Base-by-base conservation (phyloP, 2,797 vertebrate species). In the Octomys mimax region DNA sequence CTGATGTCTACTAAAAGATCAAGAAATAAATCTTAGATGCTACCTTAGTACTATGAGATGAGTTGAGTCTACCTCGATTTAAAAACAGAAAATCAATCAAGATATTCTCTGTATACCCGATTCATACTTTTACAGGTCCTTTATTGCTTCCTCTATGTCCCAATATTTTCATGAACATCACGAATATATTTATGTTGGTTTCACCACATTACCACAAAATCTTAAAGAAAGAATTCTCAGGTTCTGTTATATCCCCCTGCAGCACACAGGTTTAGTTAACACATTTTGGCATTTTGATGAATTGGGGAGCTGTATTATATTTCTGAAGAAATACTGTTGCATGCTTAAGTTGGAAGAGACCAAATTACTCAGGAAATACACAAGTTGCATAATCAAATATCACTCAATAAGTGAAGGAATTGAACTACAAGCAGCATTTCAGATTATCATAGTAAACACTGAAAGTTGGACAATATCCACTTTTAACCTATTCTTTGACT, bases 61-160 rank as follows among this genome's bases (percentile, higher is more conserved):
- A 83, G 14, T 61, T 80, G 28, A 64, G 93, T 92, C 64, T 62
- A 59, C 18, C 4, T 59, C 6, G 33, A 79, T 93, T 94, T 80
- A 75, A 93, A 96, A 94, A 59, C 28, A 94, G 11, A 80, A 86
- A 94, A 33, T 3, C 1, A 4, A 57, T 70, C 28, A 28, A 54
- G 28, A 75, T 82, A 61, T 52, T 57, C 70, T 93, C 92, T 21
- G 2, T 75, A 12, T 36, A 66, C 77, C 11, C 42, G 26, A 81
- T 71, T 59, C 89, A 6, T 71, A 26, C 28, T 77, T 80, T 59
- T 46, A 61, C 49, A 21, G 19, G 6, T 64, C 33, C 57, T 87
- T 92, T 81, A 85, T 68, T 68, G 2, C 2, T 71, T 61, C 0
- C 52, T 64, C 3, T 64, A 83, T 68, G 83, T 36, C 5, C n/a